Evolutionary conservation across 2,113 vertebrate genomes (phyloP), one percentile per base, ranked within the genome.

Genomic region (Ptyas mucosa): DNA sequence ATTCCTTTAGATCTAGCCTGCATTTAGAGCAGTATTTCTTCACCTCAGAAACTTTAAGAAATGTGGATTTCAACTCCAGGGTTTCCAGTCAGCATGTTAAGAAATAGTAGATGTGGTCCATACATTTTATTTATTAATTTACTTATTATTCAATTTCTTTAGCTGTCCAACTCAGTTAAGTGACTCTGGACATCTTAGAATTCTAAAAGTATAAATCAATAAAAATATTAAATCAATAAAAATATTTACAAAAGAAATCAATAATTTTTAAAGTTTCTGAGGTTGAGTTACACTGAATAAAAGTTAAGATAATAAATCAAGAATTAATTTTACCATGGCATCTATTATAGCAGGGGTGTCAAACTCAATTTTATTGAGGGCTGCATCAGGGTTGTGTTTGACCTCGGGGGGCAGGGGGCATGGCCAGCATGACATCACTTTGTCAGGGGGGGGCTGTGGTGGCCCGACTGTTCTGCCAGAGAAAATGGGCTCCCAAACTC

Each of bases 301-400:
- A 93, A 61, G 69, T 69, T 85, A 87, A 93, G 58, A 54, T 39
- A 93, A 81, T 94, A 92, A 94, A 86, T 89, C 57, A 12, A 92
- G 90, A 94, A 95, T 75, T 93, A 91, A 20, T 89, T 94, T 94
- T 53, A 92, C 23, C 64, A 61, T 87, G 57, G 89, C 39, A 91
- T 3, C 90, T 91, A 55, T 29, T 46, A 24, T 53, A 81, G 43
- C 46, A 49, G 46, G 46, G 46, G 46, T 49, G 6, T 49, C 46
- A 49, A 49, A 49, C 46, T 49, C 46, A 7, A 49, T 49, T 49
- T 49, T 49, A 49, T 49, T 49, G 46, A 49, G 46, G 46, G 6
- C 46, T 49, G 46, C 46, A 49, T 7, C 46, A 49, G 46, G 46
- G 46, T 49, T 49, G 6, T 49, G 46, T 49, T 49, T 49, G 46